phyloP scores from a whole-genome alignment of 2,797 vertebrate genomes.

The Tarsius wallacei region DNA sequence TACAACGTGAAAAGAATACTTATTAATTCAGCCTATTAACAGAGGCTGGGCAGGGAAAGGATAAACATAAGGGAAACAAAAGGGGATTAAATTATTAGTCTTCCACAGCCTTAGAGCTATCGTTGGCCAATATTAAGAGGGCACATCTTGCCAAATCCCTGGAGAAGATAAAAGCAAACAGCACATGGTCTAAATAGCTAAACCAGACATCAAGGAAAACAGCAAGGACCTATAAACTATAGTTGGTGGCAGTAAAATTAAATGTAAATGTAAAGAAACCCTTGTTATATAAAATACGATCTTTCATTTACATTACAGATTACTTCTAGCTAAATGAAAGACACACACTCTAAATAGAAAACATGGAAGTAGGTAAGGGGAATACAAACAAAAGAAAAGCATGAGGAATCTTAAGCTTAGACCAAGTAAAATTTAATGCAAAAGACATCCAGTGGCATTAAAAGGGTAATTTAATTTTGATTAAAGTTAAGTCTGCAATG shows the following conservation, averaged over 20 bases:
- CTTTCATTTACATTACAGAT: slow-evolving; percentile 32
- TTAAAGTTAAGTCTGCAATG: background rate
- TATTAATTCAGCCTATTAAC: background rate
- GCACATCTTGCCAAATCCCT: slow-evolving; percentile 42
- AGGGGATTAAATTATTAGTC: background rate
- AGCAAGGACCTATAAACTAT: slow-evolving; percentile 43
- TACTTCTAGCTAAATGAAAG: slow-evolving; percentile 56
- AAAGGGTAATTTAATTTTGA: background rate
- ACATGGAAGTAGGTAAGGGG: background rate
- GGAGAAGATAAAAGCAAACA: slow-evolving; percentile 64
- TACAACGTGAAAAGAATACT: background rate
- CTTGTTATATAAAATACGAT: slow-evolving; percentile 52
- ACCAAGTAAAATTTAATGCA: slow-evolving; percentile 43
- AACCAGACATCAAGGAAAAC: slow-evolving; percentile 59
- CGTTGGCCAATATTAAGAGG: slow-evolving; percentile 53
- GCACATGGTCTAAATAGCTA: slow-evolving; percentile 21
- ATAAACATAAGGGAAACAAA: slow-evolving; percentile 26
- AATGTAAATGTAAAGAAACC: slow-evolving; percentile 45
- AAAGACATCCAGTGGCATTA: background rate
- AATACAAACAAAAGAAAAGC: slow-evolving; percentile 40
- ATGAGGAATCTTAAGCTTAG: background rate
- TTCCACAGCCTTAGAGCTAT: slow-evolving; percentile 18
- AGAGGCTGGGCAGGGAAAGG: background rate
- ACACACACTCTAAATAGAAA: background rate
- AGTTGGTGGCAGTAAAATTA: slow-evolving; percentile 37